Percentiles rank a stretch among this genome's conserved stretches.
Conservation (phyloP, 1,140 invertebrate genomes). For the Neoseiulus cucumeris region DNA sequence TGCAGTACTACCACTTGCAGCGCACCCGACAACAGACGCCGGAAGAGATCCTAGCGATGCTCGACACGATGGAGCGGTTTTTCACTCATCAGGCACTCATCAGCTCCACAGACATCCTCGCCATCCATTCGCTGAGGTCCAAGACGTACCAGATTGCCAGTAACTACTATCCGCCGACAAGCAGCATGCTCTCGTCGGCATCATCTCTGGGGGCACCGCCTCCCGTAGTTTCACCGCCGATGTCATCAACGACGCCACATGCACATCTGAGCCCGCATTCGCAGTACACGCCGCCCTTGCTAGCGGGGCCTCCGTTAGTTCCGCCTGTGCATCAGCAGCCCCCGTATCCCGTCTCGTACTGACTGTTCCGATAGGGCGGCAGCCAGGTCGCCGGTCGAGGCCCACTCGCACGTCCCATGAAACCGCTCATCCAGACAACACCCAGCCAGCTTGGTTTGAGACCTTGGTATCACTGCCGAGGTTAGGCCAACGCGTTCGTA, state of each 20-base stretch:
- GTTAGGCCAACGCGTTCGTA: no score
- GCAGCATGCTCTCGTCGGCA: background rate
- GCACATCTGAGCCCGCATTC: background rate
- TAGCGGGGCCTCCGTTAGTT: background rate
- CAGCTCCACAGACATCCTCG: slow-evolving; percentile 9
- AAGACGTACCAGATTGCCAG: slow-evolving; percentile 9
- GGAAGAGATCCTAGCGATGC: slow-evolving; percentile 4
- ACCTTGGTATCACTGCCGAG: no score
- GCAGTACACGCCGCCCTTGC: background rate
- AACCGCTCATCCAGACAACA: no score
- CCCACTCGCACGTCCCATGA: no score
- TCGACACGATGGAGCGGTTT: slow-evolving; percentile 9
- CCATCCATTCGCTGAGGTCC: slow-evolving; percentile 7
- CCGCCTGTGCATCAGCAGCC: background rate
- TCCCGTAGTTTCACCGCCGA: background rate
- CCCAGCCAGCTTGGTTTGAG: no score
- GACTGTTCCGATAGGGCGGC: no score
- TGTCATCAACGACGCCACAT: background rate
- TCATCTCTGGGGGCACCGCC: background rate
- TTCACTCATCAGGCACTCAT: slow-evolving; percentile 11
- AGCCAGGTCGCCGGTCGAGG: no score
- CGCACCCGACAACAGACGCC: background rate
- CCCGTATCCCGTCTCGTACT: background rate
- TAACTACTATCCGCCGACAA: background rate
- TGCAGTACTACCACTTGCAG: slow-evolving; percentile 7